Conservation (phyloP, 1,140 invertebrate genomes). For the Aphelinus certus region DNA sequence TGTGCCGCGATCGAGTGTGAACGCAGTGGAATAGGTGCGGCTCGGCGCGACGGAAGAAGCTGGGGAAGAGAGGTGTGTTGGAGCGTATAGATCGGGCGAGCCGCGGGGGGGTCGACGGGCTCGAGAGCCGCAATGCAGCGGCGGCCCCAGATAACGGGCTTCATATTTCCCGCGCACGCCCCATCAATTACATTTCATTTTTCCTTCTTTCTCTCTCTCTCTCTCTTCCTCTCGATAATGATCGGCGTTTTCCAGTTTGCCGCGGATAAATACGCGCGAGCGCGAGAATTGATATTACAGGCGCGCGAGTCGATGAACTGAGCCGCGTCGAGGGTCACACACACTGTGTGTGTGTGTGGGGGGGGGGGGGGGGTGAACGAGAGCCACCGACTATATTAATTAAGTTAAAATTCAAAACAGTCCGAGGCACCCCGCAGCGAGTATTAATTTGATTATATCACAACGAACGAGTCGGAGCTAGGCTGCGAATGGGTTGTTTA, state of each 20-base stretch:
- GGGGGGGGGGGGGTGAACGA: too few species aligned
- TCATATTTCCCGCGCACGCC: not conserved
- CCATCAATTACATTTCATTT: slow-evolving; percentile 24
- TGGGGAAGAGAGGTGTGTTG: too few species aligned
- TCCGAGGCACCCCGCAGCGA: not conserved
- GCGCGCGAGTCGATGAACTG: too few species aligned
- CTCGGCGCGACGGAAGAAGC: too few species aligned
- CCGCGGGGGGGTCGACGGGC: not conserved
- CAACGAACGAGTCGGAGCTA: slow-evolving; percentile 10
- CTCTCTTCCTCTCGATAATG: slow-evolving; percentile 6
- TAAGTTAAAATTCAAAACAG: slow-evolving; percentile 17
- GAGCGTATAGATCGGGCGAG: not conserved
- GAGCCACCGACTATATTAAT: not conserved
- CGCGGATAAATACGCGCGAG: too few species aligned
- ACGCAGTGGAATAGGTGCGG: too few species aligned
- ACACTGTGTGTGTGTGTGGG: too few species aligned
- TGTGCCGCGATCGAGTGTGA: too few species aligned
- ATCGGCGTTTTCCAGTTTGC: slow-evolving; percentile 6
- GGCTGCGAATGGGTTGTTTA: slow-evolving; percentile 12
- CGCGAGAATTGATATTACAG: too few species aligned
- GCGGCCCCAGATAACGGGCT: slow-evolving; percentile 1
- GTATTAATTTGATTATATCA: slow-evolving; percentile 19
- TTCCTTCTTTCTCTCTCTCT: not conserved
- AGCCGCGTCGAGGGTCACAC: too few species aligned
- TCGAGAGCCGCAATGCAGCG: not conserved